Evolutionary conservation across 2,113 vertebrate species (phyloP), one percentile per base, ranked within the genome.

Genomic region (Vidua macroura): DNA sequence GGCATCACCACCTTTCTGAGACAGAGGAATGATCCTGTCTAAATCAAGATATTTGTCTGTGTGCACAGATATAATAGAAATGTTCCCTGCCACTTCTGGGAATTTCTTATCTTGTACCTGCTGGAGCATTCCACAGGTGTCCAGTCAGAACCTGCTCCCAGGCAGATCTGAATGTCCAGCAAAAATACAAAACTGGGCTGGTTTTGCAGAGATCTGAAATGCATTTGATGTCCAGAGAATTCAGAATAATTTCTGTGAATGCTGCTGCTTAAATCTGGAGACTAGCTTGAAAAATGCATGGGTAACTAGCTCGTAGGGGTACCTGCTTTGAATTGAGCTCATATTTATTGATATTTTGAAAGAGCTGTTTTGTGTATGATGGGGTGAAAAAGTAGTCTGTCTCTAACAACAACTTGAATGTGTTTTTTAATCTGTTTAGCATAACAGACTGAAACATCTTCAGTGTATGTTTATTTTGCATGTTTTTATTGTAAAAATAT

Each of bases 111-210:
- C 72, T 77, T 68, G 59, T 74, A 37, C 63, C 13, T 93, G 75
- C 69, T 30, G 33, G 83, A 81, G 46, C 73, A 64, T 96, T 96
- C 94, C 90, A 68, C 92, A 95, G 93, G 76, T 94, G 94, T 90
- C 30, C 5, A 41, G 90, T 72, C 85, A 95, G 79, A 95, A 69
- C 63, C 48, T 48, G 59, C 33, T 91, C 75, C 84, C 59, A 44
- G 67, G 67, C 59, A 44, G 55, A 28, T 25, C 63, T n/a, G 19
- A 59, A 33, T 5, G 10, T 62, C 75, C 44, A 33, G 31, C 39
- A 19, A 11, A 76, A 76, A 23, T 3, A 23, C 0, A 0, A 22
- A 82, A 79, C 68, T 79, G 41, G 56, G 9, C 35, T 67, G n/a
- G 12, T 83, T 59, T 79, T 74, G 19, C 17, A 23, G 48, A 72